A percentile compares a stretch with the other conserved stretches of the same genome.
Conservation (phyloP, 2,113 vertebrate genomes). For the Seriola rivoliana region DNA sequence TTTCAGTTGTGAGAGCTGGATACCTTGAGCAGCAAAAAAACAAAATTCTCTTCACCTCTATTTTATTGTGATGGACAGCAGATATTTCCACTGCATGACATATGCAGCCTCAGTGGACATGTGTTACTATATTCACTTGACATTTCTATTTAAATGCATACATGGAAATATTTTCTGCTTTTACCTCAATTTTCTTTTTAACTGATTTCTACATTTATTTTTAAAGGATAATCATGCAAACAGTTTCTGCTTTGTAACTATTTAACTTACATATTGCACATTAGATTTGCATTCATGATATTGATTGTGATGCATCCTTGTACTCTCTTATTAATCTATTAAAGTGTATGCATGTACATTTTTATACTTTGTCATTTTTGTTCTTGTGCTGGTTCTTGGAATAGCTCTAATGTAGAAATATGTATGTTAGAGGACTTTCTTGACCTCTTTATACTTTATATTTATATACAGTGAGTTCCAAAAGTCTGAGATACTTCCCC, state of each 20-base stretch:
- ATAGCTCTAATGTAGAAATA: background rate
- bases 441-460: background rate
- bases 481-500: too few species aligned
- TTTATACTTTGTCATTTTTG: background rate
- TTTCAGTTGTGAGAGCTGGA: background rate
- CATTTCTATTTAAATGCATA: background rate
- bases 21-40: background rate
- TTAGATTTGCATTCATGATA: background rate
- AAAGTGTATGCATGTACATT: background rate
- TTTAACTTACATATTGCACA: background rate
- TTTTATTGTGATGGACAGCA: too few species aligned
- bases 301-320: background rate
- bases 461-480: background rate
- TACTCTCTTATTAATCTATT: background rate
- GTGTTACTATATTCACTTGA: background rate
- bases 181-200: background rate
- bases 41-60: background rate
- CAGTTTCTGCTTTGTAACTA: background rate
- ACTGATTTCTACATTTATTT: background rate
- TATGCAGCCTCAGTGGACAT: too few species aligned
- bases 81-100: background rate
- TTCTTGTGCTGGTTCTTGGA: background rate
- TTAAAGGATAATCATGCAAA: background rate
- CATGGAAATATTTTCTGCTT: background rate
- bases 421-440: background rate